Percentiles rank a stretch among this genome's conserved stretches.
These are phyloP conservation scores for Zenarchopterus dispar DNA, from an alignment of 2,797 vertebrate genomes.

Conservation along the genomic window DNA sequence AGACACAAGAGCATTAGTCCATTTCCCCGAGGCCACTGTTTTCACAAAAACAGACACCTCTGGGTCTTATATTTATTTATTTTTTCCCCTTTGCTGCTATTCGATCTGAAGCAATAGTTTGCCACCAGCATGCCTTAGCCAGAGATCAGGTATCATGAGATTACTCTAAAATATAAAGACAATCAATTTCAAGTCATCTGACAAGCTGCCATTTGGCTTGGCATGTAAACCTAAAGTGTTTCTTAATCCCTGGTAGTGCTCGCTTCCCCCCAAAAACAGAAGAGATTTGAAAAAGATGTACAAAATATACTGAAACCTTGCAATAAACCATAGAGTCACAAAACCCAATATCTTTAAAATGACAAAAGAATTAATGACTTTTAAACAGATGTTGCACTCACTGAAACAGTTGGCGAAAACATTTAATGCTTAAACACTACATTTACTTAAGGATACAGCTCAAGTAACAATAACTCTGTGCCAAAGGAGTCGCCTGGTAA, in stretches of 20 bases:
- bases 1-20: slow-evolving; percentile 46
- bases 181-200: slow-evolving; percentile 38
- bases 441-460: slow-evolving; percentile 23
- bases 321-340: neutral
- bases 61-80: no score
- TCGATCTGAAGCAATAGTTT: slow-evolving; percentile 24
- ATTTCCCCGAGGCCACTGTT: slow-evolving; percentile 52
- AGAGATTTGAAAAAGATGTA: neutral
- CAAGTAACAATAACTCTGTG: slow-evolving; percentile 28
- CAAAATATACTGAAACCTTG: neutral
- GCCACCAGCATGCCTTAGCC: slow-evolving; percentile 12
- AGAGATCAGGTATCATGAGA: slow-evolving; percentile 47
- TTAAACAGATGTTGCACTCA: neutral
- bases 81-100: slow-evolving; percentile 23
- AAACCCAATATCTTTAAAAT: neutral
- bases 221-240: slow-evolving; percentile 31
- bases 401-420: neutral
- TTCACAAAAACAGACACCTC: slow-evolving; percentile 65
- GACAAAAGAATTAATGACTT: neutral
- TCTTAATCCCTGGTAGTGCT: slow-evolving; percentile 10
- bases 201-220: slow-evolving; percentile 58
- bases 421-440: neutral
- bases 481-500: slow-evolving; percentile 47
- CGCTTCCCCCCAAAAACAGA: slow-evolving; percentile 3
- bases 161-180: slow-evolving; percentile 55